Evolutionary conservation across 2,797 vertebrate genomes (phyloP).

Genomic region (Xenentodon cancila): DNA sequence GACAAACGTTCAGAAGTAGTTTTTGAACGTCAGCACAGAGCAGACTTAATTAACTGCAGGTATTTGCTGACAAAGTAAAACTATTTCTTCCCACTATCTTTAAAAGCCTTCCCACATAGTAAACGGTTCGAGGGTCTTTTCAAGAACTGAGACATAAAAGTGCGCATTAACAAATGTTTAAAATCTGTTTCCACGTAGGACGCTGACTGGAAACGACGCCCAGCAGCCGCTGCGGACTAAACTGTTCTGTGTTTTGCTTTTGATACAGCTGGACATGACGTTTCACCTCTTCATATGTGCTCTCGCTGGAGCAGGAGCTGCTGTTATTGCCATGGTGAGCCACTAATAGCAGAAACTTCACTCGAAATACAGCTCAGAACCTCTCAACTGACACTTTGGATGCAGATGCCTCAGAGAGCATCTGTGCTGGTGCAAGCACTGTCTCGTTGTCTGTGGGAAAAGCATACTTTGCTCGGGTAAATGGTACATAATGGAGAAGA

Average conservation of each 20-base stretch:
- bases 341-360: not conserved
- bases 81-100: too few relatives aligned
- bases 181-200: not conserved
- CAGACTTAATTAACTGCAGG: not conserved
- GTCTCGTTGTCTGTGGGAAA: not conserved
- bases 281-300: conserved; percentile 99
- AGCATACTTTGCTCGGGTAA: not conserved
- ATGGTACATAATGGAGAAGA: not conserved
- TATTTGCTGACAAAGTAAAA: not conserved
- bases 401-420: not conserved
- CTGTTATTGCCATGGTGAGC: conserved; percentile 98
- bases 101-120: too few relatives aligned
- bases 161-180: not conserved
- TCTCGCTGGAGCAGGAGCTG: conserved; percentile 95
- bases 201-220: not conserved
- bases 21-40: not conserved
- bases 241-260: conserved; percentile 29
- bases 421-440: rapidly evolving
- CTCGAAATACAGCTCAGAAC: not conserved
- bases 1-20: too few relatives aligned
- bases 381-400: not conserved
- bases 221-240: not conserved
- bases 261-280: conserved; percentile 93
- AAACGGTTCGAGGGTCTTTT: too few relatives aligned
- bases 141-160: too few relatives aligned